Evolutionary conservation across 2,888 invertebrate genomes (phyloP), one percentile per base, ranked within the genome.

Genomic region (Pollenia angustigena): DNA sequence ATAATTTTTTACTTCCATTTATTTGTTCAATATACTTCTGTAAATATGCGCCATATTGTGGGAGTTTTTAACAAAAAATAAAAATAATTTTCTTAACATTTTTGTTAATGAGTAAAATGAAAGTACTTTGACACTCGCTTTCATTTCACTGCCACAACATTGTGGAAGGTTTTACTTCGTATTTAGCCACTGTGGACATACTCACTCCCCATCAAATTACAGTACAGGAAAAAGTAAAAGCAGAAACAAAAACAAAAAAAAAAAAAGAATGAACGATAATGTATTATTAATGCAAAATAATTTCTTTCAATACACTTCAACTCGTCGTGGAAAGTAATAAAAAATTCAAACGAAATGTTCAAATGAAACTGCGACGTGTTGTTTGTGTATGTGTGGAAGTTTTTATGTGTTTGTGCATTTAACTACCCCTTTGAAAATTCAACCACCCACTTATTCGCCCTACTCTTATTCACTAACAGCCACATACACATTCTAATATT

Each of bases 271-370:
- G 44, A 68, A 78, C 56, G 78, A 78, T 78, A 81, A 84, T 84
- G 78, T 87, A 81, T 74, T 81, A 84, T 84, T 81, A 87, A 84
- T 87, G 87, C 87, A 87, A 87, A 78, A 81, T 81, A 18, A 78
- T 68, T 78, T 62, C 66, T 78, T 76, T 80, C 76, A 62, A 76
- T 81, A 44, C 76, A 72, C 42, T 58, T 78, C 46, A 64, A 64
- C 23, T 16, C 23, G 16, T 54, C 8, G 52, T 71, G 42, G 23
- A 54, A 4, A 9, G 14, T 14, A 32, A 32, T 32, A 60, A 40
- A 42, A 60, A 16, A 42, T 60, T 10, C 10, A n/a, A 23, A 32
- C 32, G 32, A 18, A 18, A 56, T 56, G 18, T 56, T 18, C 11
- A 11, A 0, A 2, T 12, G 44, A 44, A 40, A n/a, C 42, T n/a